A percentile compares a stretch with the other conserved stretches of the same genome.
Conservation (phyloP, 92 coral and sea anemone genomes). For the Porites divaricata region DNA sequence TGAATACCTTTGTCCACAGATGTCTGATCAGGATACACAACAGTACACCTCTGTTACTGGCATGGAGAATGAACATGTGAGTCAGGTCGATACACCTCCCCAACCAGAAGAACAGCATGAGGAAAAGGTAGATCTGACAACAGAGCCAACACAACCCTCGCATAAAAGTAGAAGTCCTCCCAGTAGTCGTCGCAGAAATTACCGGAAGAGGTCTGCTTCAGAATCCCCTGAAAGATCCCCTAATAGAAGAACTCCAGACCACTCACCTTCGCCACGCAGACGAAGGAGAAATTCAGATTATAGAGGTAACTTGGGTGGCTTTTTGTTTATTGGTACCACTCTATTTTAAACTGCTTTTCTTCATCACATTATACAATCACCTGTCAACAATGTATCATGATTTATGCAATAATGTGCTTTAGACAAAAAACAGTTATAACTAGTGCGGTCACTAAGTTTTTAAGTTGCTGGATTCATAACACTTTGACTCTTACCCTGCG, state of each 20-base stretch:
- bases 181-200: slow-evolving; percentile 21
- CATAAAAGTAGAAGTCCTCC: slow-evolving; percentile 19
- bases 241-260: slow-evolving; percentile 11
- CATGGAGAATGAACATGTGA: slow-evolving; percentile 27
- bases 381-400: too few relatives aligned
- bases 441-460: too few relatives aligned
- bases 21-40: background rate
- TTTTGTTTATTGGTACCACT: background rate
- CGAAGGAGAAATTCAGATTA: slow-evolving; percentile 32
- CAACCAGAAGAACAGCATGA: slow-evolving; percentile 2
- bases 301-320: slow-evolving; percentile 12
- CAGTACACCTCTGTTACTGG: background rate
- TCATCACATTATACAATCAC: too few relatives aligned
- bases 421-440: too few relatives aligned
- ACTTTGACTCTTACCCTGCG: too few relatives aligned
- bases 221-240: slow-evolving; percentile 44
- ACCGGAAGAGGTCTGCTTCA: slow-evolving; percentile 39
- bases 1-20: background rate
- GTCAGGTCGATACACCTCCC: background rate
- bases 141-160: slow-evolving; percentile 1
- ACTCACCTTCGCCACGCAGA: slow-evolving; percentile 25
- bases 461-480: too few relatives aligned
- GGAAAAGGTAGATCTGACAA: background rate
- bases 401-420: too few relatives aligned
- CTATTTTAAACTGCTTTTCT: background rate